A percentile compares a stretch with the other conserved stretches of the same genome.
Evolutionary conservation across 2,113 vertebrate genomes (phyloP).

Genomic region (Macquaria ambigua): DNA sequence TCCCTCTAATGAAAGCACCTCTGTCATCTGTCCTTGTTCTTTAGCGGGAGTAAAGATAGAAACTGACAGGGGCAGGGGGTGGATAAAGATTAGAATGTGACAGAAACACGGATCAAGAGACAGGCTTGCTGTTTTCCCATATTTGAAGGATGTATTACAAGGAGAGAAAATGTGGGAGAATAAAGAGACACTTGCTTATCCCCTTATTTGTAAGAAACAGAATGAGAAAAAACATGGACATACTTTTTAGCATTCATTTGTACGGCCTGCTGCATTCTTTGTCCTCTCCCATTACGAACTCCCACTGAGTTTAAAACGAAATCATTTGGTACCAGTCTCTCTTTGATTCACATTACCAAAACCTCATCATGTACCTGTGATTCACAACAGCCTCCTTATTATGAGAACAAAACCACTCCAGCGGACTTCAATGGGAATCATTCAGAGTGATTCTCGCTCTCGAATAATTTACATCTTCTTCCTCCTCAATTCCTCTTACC

Average conservation of each 20-base stretch:
- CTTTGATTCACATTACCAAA: conserved; percentile 51
- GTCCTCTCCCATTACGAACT: conserved; percentile 3
- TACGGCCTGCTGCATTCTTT: conserved; percentile 11
- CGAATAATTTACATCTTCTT: conserved; percentile 45
- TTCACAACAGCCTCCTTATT: conserved; percentile 44
- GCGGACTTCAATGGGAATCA: conserved; percentile 36
- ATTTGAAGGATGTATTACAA: conserved; percentile 15
- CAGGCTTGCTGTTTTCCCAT: background rate
- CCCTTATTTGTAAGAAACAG: background rate
- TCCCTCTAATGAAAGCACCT: conserved; percentile 19
- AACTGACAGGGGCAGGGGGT: conserved; percentile 6
- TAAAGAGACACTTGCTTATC: background rate
- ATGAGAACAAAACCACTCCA: conserved; percentile 52
- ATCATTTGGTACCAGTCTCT: conserved; percentile 30
- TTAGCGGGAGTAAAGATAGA: conserved; percentile 28
- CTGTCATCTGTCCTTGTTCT: conserved; percentile 32
- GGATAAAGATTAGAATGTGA: conserved; percentile 37
- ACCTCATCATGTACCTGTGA: conserved; percentile 58
- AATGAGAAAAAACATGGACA: background rate
- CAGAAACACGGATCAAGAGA: conserved; percentile 18
- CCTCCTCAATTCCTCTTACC: conserved; percentile 43
- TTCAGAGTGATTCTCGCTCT: conserved; percentile 44
- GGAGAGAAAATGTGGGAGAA: conserved; percentile 1
- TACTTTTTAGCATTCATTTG: conserved; percentile 17
- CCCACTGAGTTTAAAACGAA: conserved; percentile 45